Conservation (phyloP, 2,797 vertebrate genomes). For the Aotus griseimembra region DNA sequence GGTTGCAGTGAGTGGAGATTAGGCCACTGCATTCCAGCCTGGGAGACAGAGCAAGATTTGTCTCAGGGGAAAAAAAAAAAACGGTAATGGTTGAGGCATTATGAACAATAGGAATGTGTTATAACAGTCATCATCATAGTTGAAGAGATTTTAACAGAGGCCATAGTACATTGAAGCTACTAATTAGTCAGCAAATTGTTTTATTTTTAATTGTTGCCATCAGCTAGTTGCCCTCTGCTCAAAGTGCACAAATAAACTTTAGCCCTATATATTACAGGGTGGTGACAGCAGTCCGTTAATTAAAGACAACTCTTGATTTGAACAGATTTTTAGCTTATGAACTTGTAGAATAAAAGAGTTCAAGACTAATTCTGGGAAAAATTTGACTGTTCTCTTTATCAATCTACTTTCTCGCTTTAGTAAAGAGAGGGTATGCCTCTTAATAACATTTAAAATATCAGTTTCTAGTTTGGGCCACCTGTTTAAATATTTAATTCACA, state of each 20-base stretch:
- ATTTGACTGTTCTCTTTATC: background rate
- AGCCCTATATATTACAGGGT: background rate
- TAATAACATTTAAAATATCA: background rate
- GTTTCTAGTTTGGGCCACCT: background rate
- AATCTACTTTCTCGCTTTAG: conserved; percentile 1
- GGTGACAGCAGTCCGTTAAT: conserved; percentile 33
- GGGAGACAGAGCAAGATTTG: no score
- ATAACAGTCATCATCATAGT: background rate
- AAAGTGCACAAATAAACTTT: conserved; percentile 52
- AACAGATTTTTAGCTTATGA: conserved; percentile 16
- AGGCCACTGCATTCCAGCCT: no score
- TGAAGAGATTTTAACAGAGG: conserved; percentile 69
- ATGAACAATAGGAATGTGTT: background rate
- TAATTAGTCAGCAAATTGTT: conserved; percentile 66
- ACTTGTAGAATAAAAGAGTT: conserved; percentile 9
- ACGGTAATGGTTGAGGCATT: background rate
- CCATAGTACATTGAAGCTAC: conserved; percentile 63
- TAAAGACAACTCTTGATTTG: background rate
- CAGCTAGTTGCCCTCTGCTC: conserved; percentile 31
- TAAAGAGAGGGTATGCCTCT: background rate
- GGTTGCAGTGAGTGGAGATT: no score
- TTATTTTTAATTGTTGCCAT: conserved; percentile 57
- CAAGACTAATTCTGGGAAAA: background rate
- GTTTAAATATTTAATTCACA: background rate
- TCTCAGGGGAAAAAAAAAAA: no score